phyloP scores from a whole-genome alignment of 2,797 vertebrate species.

The Melanotaenia pygmaea region DNA sequence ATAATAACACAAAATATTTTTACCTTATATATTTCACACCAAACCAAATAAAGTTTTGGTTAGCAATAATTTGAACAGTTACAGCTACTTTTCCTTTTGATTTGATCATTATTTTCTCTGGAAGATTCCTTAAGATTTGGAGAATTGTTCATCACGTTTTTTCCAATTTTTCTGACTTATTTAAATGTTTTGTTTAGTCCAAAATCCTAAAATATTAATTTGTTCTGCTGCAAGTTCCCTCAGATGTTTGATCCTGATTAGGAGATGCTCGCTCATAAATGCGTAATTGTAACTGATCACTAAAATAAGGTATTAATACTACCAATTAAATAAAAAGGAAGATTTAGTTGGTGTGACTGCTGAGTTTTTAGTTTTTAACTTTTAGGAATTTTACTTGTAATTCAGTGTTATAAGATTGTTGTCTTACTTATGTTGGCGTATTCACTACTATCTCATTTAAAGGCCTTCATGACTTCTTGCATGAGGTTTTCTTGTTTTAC shows the following conservation, averaged over 20 bases:
- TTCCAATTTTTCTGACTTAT: background rate
- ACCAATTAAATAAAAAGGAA: background rate
- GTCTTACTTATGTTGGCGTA: background rate
- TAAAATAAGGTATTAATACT: background rate
- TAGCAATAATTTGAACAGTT: no score
- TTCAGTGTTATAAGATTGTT: background rate
- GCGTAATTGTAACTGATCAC: background rate
- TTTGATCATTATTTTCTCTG: no score
- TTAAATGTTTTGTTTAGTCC: background rate
- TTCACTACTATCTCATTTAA: no score
- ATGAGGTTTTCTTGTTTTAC: constrained; percentile 6
- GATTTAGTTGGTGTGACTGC: background rate
- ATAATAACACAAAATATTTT: no score
- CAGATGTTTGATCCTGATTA: background rate
- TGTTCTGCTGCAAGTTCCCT: background rate
- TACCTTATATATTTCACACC: no score
- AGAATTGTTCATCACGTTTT: background rate
- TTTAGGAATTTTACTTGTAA: background rate
- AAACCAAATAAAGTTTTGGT: no score
- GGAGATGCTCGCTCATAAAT: background rate
- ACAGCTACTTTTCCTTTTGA: no score
- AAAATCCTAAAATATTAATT: background rate
- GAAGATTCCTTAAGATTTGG: no score
- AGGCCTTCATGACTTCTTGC: background rate
- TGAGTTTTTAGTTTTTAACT: background rate